phyloP scores from a whole-genome alignment of 2,888 invertebrate genomes.

The Acleris emargana region DNA sequence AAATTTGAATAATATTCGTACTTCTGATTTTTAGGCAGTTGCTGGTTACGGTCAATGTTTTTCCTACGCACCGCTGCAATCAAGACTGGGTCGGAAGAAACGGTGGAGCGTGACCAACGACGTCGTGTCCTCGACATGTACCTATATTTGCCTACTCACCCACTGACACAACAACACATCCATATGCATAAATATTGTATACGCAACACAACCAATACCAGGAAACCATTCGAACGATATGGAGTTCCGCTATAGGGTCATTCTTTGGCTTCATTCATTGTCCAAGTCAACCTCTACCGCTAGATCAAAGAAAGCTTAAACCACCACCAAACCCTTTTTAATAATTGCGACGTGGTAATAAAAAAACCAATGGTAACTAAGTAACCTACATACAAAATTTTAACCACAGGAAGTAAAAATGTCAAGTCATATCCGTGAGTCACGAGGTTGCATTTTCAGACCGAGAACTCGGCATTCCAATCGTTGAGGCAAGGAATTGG shows the following conservation, averaged over 20 bases:
- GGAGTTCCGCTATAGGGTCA: no score
- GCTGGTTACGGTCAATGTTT: conserved; percentile 12
- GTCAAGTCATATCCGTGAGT: conserved; percentile 24
- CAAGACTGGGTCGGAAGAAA: conserved; percentile 60
- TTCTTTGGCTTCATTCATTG: no score
- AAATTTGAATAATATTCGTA: not conserved
- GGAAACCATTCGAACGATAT: not conserved
- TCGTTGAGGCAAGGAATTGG: conserved; percentile 19
- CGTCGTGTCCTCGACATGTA: conserved; percentile 48
- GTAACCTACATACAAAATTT: not conserved
- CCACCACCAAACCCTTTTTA: no score
- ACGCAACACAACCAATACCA: not conserved
- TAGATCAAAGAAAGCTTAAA: no score
- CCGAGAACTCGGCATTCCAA: conserved; percentile 30
- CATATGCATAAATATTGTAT: not conserved
- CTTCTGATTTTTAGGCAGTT: no score
- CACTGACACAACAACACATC: not conserved
- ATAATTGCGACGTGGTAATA: no score
- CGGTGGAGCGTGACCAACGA: conserved; percentile 63
- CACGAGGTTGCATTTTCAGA: conserved; percentile 29
- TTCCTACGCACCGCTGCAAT: conserved; percentile 45
- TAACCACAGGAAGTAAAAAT: conserved; percentile 15
- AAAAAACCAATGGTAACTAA: not conserved
- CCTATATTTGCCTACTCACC: conserved; percentile 20
- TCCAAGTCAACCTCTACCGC: no score